Evolutionary conservation across 2,888 invertebrate genomes (phyloP).

Genomic region (Autographa gamma): DNA sequence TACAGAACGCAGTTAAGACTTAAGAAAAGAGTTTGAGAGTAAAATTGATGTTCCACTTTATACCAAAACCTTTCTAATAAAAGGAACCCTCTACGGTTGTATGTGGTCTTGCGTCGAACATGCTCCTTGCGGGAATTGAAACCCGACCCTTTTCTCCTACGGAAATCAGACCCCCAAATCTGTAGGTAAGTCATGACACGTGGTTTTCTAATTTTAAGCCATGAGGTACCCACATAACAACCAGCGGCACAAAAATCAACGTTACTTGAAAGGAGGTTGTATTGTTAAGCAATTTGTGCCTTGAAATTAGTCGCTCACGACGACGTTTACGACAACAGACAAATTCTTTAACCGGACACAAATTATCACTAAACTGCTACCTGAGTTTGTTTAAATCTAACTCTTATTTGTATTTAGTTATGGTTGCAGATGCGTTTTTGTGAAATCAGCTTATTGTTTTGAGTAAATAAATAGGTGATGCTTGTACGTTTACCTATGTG

Average conservation of each 20-base stretch:
- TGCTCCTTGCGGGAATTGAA: neutral
- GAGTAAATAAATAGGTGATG: neutral
- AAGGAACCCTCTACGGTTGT: neutral
- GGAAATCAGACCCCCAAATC: neutral
- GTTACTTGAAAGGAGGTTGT: slow-evolving; percentile 38
- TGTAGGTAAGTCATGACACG: neutral
- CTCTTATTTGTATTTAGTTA: slow-evolving; percentile 9
- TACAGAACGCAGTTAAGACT: slow-evolving; percentile 25
- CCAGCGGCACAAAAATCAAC: neutral
- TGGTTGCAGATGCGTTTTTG: slow-evolving; percentile 6
- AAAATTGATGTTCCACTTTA: too few species aligned
- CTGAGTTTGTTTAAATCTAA: slow-evolving; percentile 32
- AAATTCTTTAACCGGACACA: slow-evolving; percentile 67
- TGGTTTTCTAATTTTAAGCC: neutral
- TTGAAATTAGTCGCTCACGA: slow-evolving; percentile 72
- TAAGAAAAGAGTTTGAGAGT: neutral
- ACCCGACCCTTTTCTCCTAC: neutral
- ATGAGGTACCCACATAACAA: slow-evolving; percentile 1
- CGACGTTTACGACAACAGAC: slow-evolving; percentile 39
- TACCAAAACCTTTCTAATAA: neutral
- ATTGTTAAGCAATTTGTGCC: slow-evolving; percentile 58
- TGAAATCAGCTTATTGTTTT: neutral
- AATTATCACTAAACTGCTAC: slow-evolving; percentile 50
- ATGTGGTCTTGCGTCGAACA: neutral
- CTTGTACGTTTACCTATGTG: neutral